Conservation (phyloP, 2,888 invertebrate genomes). For the Caenorhabditis japonica region DNA sequence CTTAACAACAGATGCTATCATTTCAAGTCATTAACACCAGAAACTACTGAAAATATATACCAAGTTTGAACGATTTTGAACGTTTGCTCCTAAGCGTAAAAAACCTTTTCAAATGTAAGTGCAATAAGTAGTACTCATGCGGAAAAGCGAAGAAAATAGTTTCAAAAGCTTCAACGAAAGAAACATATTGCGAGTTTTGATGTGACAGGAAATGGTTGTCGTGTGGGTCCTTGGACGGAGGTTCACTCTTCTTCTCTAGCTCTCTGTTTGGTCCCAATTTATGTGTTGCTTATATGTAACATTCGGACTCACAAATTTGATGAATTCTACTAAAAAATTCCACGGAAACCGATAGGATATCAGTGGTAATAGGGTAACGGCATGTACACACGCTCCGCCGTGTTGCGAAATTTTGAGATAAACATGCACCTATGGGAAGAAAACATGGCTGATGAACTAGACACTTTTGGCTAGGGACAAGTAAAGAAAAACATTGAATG, state of each 20-base stretch:
- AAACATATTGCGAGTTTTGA: conserved; percentile 49
- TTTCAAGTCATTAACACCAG: too few relatives aligned
- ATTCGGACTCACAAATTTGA: conserved; percentile 48
- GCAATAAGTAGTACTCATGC: too few relatives aligned
- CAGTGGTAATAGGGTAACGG: conserved; percentile 44
- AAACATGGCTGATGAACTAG: not conserved
- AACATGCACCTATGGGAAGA: not conserved
- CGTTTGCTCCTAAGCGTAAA: too few relatives aligned
- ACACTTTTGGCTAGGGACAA: too few relatives aligned
- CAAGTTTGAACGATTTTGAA: too few relatives aligned
- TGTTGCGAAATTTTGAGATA: conserved; percentile 27
- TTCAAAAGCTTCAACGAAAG: conserved; percentile 9
- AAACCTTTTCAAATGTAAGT: too few relatives aligned
- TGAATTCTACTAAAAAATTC: conserved; percentile 57
- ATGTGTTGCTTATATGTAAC: conserved; percentile 35
- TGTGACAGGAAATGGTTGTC: conserved; percentile 53
- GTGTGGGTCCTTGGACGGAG: conserved; percentile 20
- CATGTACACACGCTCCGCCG: conserved; percentile 41
- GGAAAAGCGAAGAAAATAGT: not conserved
- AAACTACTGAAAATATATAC: too few relatives aligned
- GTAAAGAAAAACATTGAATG: too few relatives aligned
- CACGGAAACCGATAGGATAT: conserved; percentile 46
- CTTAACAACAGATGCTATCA: too few relatives aligned
- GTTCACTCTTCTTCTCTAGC: conserved; percentile 15
- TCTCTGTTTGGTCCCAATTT: conserved; percentile 25